A percentile compares a stretch with the other conserved stretches of the same genome.
These are phyloP conservation scores for Pinna nobilis DNA, from an alignment of 1,140 invertebrate genomes.

Conservation along the genomic window DNA sequence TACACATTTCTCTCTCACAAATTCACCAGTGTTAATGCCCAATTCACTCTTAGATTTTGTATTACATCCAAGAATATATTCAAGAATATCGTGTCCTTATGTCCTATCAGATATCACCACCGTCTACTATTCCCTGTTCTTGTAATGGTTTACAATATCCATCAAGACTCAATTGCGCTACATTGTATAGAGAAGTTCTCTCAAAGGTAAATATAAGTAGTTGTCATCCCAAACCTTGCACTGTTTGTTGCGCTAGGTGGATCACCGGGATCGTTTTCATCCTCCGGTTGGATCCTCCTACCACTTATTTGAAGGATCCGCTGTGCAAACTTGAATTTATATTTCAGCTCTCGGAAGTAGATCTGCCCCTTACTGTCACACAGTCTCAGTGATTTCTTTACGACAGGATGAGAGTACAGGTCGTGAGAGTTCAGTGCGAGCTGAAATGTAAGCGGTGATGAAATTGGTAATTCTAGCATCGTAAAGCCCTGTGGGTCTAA, in stretches of 20 bases:
- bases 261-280: slow-evolving; percentile 32
- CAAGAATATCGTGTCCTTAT: no score
- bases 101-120: no score
- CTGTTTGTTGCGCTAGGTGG: slow-evolving; percentile 44
- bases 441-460: slow-evolving; percentile 48
- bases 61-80: no score
- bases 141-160: no score
- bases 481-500: slow-evolving; percentile 38
- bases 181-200: background rate
- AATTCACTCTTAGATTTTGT: no score
- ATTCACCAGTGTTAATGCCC: no score
- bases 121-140: no score
- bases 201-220: slow-evolving; percentile 51
- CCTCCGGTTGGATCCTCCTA: background rate
- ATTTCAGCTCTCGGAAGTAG: slow-evolving; percentile 50
- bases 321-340: slow-evolving; percentile 53
- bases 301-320: slow-evolving; percentile 36
- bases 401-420: slow-evolving; percentile 34
- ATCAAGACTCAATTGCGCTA: background rate
- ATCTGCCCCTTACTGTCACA: slow-evolving; percentile 26
- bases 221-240: slow-evolving; percentile 43
- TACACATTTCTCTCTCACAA: no score
- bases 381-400: slow-evolving; percentile 36
- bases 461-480: slow-evolving; percentile 48
- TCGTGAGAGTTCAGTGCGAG: slow-evolving; percentile 51